phyloP scores from a whole-genome alignment of 2,113 vertebrate species.

The Pardalotus punctatus region DNA sequence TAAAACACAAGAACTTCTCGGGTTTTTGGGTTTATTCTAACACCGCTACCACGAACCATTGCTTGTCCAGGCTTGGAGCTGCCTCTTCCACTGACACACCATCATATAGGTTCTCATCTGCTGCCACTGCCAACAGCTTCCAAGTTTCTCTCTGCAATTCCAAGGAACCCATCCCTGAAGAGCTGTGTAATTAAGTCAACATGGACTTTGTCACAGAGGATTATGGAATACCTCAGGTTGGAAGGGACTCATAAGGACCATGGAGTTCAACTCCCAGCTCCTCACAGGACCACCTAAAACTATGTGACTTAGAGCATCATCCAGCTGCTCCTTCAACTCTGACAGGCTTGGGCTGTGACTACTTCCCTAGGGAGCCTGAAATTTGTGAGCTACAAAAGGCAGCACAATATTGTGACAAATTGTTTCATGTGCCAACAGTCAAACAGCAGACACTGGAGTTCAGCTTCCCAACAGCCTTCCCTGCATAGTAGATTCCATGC shows the following conservation, averaged over 20 bases:
- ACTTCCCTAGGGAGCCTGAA: not conserved
- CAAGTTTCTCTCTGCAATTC: not conserved
- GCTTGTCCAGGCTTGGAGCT: not conserved
- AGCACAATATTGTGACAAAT: not conserved
- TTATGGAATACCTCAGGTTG: not conserved
- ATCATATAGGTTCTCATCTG: not conserved
- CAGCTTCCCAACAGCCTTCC: not conserved
- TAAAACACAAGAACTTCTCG: not conserved
- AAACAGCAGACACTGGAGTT: not conserved
- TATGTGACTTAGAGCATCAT: not conserved
- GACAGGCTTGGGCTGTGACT: not conserved
- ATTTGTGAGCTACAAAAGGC: not conserved
- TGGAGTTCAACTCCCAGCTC: not conserved
- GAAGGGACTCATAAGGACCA: not conserved
- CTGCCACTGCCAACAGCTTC: not conserved
- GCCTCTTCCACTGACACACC: not conserved
- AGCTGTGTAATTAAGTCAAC: not conserved
- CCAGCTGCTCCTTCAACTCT: not conserved
- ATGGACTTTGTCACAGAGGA: not conserved
- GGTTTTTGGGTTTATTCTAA: not conserved
- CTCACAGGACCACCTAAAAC: not conserved
- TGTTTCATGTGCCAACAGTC: not conserved
- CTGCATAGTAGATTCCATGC: rapidly evolving
- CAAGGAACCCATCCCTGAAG: not conserved
- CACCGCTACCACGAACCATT: rapidly evolving